phyloP scores from a whole-genome alignment of 2,888 invertebrate species.

The Agrochola lychnidis region DNA sequence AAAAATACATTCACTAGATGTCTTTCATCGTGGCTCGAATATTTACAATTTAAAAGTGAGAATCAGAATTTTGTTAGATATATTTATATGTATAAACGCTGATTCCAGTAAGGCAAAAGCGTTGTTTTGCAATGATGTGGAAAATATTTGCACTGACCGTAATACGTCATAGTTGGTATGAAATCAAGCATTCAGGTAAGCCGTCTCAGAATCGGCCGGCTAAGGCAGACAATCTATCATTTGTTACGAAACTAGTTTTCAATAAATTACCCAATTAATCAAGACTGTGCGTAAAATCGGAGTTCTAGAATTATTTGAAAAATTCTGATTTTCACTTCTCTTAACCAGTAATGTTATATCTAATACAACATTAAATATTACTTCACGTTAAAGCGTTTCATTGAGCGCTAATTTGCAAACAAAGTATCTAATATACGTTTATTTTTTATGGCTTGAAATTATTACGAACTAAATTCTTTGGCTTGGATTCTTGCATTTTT shows the following conservation, averaged over 20 bases:
- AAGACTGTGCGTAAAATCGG: background rate
- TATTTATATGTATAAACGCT: background rate
- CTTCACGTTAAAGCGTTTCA: constrained; percentile 64
- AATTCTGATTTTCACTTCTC: constrained; percentile 45
- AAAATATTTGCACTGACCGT: background rate
- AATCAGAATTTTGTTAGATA: constrained; percentile 37
- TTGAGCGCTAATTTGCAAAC: constrained; percentile 68
- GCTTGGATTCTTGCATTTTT: background rate
- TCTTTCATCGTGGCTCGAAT: constrained; percentile 74
- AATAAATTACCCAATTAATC: background rate
- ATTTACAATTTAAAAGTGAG: constrained; percentile 58
- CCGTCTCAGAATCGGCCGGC: background rate
- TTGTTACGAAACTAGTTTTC: background rate
- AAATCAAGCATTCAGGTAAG: background rate
- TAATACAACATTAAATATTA: constrained; percentile 59
- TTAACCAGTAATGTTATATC: constrained; percentile 51
- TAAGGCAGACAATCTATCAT: background rate
- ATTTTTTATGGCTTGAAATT: constrained; percentile 22
- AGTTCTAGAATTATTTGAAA: background rate
- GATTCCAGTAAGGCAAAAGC: background rate
- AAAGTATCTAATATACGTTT: constrained; percentile 42
- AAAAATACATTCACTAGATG: constrained; percentile 77
- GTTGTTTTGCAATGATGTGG: background rate
- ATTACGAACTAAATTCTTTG: constrained; percentile 37
- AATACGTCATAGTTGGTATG: background rate